Conservation (phyloP, 2,888 invertebrate genomes). For the Chromoteleia sp. region DNA sequence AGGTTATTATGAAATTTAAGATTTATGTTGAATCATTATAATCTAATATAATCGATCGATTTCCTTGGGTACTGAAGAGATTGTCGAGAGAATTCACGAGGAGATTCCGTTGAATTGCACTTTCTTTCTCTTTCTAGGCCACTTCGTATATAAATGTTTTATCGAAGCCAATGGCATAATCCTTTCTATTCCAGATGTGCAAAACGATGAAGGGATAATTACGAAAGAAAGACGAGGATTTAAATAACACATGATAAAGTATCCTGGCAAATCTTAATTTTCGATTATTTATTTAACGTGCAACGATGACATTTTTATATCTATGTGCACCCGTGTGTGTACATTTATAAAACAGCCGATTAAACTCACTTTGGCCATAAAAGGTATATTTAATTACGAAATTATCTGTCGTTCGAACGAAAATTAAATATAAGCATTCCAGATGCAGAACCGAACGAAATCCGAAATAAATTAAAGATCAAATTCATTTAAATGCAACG, state of each 20-base stretch:
- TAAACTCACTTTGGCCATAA: not conserved
- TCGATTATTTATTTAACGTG: constrained; percentile 12
- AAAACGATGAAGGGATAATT: constrained; percentile 75
- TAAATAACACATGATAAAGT: constrained; percentile 64
- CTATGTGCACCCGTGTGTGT: no score
- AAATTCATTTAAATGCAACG: not conserved
- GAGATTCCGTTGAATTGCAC: constrained; percentile 63
- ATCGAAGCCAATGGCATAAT: constrained; percentile 70
- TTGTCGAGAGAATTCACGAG: constrained; percentile 66
- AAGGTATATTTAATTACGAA: not conserved
- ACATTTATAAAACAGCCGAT: constrained; percentile 38
- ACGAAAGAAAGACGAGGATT: constrained; percentile 65
- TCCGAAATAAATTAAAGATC: not conserved
- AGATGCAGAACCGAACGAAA: not conserved
- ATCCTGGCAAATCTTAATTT: constrained; percentile 43
- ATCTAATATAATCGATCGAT: constrained; percentile 63
- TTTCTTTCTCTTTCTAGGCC: constrained; percentile 45
- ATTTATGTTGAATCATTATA: constrained; percentile 64
- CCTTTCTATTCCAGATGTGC: constrained; percentile 72
- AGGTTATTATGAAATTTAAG: constrained; percentile 45
- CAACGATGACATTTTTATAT: constrained; percentile 13
- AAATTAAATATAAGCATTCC: constrained; percentile 7
- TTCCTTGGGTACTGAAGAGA: constrained; percentile 44
- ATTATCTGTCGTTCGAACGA: not conserved
- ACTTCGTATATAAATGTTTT: constrained; percentile 70